These are phyloP conservation scores for Drosophila limbata DNA, from an alignment of 2,888 invertebrate species.

Conservation along the genomic window DNA sequence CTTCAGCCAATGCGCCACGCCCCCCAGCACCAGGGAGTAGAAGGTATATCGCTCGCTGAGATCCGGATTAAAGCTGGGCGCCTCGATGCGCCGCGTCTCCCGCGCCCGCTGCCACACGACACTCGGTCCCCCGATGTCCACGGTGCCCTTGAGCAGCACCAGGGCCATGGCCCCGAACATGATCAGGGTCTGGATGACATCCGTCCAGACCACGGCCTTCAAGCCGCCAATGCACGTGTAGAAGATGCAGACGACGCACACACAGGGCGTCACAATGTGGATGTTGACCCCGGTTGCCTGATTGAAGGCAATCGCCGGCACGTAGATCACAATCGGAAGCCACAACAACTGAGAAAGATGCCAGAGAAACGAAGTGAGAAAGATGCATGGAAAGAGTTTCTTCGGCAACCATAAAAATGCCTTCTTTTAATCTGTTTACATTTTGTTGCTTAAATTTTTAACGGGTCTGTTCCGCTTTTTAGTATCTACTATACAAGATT, in stretches of 20 bases:
- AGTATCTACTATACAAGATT: no score
- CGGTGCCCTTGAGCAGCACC: slow-evolving; percentile 88
- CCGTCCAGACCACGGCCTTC: slow-evolving; percentile 90
- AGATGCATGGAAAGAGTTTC: not conserved
- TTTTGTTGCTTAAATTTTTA: no score
- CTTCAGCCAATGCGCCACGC: slow-evolving; percentile 90
- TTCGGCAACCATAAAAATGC: no score
- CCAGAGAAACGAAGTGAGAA: not conserved
- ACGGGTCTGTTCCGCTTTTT: no score
- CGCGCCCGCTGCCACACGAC: slow-evolving; percentile 87
- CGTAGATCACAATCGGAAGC: slow-evolving; percentile 90
- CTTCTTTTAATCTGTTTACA: no score
- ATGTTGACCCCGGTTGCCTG: slow-evolving; percentile 92
- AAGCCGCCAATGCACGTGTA: slow-evolving; percentile 91
- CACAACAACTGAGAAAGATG: slow-evolving; percentile 87
- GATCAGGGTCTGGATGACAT: slow-evolving; percentile 89
- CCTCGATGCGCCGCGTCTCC: slow-evolving; percentile 88
- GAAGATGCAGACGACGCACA: slow-evolving; percentile 92
- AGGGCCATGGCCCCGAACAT: slow-evolving; percentile 90
- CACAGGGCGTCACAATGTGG: slow-evolving; percentile 90
- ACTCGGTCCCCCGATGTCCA: slow-evolving; percentile 88
- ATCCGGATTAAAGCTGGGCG: slow-evolving; percentile 88
- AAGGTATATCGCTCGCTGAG: slow-evolving; percentile 90
- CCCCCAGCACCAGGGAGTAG: slow-evolving; percentile 90
- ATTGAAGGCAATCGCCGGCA: slow-evolving; percentile 90